Evolutionary conservation across 2,888 invertebrate genomes (phyloP).

Genomic region (Drosophila robusta): DNA sequence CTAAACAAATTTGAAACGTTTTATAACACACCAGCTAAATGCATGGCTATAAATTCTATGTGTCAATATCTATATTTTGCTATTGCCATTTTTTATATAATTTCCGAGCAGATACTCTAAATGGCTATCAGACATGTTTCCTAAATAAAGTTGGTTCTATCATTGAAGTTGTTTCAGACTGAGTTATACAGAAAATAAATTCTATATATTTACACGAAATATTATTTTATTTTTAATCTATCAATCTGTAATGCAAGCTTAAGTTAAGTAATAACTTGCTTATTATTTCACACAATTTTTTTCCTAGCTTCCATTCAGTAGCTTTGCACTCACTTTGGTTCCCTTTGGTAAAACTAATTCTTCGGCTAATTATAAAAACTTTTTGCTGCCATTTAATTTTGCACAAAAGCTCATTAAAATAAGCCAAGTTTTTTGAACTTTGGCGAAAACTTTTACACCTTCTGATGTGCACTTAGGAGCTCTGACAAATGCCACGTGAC

Average conservation of each 20-base stretch:
- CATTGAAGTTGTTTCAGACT: no score
- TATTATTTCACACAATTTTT: not conserved
- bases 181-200: no score
- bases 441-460: conserved; percentile 62
- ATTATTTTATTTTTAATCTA: conserved; percentile 1
- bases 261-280: not conserved
- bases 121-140: not conserved
- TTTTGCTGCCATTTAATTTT: conserved; percentile 42
- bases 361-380: conserved; percentile 53
- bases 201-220: not conserved
- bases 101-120: not conserved
- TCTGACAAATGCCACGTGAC: conserved; percentile 58
- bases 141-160: no score
- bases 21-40: not conserved
- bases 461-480: conserved; percentile 42
- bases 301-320: not conserved
- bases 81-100: not conserved
- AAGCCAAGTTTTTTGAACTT: conserved; percentile 46
- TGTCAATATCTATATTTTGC: not conserved
- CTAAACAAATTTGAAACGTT: conserved; percentile 23
- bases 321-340: conserved; percentile 2
- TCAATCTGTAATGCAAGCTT: not conserved
- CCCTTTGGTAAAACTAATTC: conserved; percentile 11
- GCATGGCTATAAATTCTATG: not conserved
- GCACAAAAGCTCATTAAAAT: conserved; percentile 71